Base-by-base conservation (phyloP, 2,888 invertebrate genomes). In the Hedychridium roseum region DNA sequence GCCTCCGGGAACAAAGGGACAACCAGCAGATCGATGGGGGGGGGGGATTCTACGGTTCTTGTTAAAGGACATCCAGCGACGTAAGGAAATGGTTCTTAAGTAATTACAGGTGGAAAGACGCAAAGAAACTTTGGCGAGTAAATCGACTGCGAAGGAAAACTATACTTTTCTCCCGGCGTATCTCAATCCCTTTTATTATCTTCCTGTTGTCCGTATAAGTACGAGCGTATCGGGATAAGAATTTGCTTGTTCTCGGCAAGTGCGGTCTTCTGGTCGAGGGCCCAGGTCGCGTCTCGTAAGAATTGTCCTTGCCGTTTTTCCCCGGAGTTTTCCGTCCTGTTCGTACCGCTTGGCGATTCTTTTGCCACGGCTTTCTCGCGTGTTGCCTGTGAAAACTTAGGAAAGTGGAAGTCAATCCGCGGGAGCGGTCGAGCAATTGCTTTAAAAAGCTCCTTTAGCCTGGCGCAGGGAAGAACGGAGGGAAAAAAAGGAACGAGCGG, bases 381-480 rank as follows among this genome's bases (percentile, higher is more conserved):
- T n/a, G n/a, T n/a, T n/a, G n/a, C n/a, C 23, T 23, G 5, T 27
- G n/a, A 12, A 7, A 27, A 27, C 4, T 27, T 27, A 9, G 27
- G 27, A 46, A 54, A 53, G 45, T 54, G 42, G 49, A 42, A 51
- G 56, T 59, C 58, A 49, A 59, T 54, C 57, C 42, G 35, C 36
- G 26, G 41, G 39, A 38, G 27, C 48, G 39, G 45, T 45, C 40
- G 35, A 39, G 54, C 50, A 58, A 55, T 54, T 50, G 54, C 40
- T 52, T 51, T 59, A 60, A 55, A 60, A 49, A 57, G 48, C 50
- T 27, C 27, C 50, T 37, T 42, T 43, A 12, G 27, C 27, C 15
- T 28, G 15, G 18, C 39, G 15, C 40, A 43, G 28, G 41, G 44
- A 48, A 47, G 52, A 9, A 23, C 9, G 23, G 23, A 4, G 23